Base-by-base conservation (phyloP, 1,140 invertebrate genomes). In the Drosophila sproati region DNA sequence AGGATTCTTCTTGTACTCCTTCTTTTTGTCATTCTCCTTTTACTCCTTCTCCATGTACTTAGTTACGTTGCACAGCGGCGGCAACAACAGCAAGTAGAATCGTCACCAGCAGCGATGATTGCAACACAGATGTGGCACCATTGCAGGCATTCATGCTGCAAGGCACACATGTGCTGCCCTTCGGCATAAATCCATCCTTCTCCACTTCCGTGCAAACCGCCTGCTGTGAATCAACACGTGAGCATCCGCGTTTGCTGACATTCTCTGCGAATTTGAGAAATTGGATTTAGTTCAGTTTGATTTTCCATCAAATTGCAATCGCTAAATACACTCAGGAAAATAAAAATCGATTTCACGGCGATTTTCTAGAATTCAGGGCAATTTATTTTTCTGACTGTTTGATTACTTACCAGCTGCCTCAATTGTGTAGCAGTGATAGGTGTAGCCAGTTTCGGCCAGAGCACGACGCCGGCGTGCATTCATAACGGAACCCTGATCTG, bases 111-210 rank as follows among this genome's bases (percentile, higher is more conserved):
- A 89, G 3, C 8, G 91, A 80, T 1, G 78, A 66, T 12, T 77
- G 62, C 10, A 87, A 6, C 37, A 70, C 12, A 0, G 62, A 52
- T 7, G 71, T 68, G 56, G 73, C 80, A 7, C 81, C 73, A 56
- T 92, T 92, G 60, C 91, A 92, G 34, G 70, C 73, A 59, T 76
- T 78, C 79, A 86, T 91, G 50, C 64, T 75, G 72, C 91, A 92
- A 5, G 91, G 81, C 72, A 80, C 48, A 8, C 91, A 92, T 31
- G 20, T 20, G 20, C 77, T 70, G 54, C 50, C 63, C 5, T 87
- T 0, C 28, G 73, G 12, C 0, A 62, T 62, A 7, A 20, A 20
- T 20, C 51, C 57, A 20, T 69, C 71, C 52, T 80, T 78, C 48
- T 74, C 66, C 2, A 29, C 0, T 47, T 51, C 61, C 1, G 52